Percentiles rank a stretch among this genome's conserved stretches.
Conservation (phyloP, 2,888 invertebrate genomes). For the Harpagoxenus sublaevis region DNA sequence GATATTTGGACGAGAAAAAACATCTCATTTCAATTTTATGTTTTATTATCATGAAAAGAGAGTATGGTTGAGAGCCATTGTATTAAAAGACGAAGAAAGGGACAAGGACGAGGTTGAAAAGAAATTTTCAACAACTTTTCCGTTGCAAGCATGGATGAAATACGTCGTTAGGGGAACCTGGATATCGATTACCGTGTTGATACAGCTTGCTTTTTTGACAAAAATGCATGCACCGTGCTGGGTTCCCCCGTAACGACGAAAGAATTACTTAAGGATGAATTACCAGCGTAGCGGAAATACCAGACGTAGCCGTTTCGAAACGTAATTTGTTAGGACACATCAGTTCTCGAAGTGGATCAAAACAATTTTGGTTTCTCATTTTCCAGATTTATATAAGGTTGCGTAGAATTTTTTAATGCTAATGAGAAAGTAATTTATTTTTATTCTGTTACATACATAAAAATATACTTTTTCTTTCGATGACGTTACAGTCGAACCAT, state of each 20-base stretch:
- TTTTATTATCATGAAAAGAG: background rate
- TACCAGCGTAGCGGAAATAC: slow-evolving; percentile 48
- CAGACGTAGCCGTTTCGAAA: slow-evolving; percentile 41
- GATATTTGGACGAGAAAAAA: background rate
- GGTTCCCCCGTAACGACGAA: background rate
- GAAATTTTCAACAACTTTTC: slow-evolving; percentile 27
- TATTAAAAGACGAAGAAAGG: slow-evolving; percentile 28
- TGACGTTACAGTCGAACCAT: background rate
- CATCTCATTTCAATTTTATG: slow-evolving; percentile 11
- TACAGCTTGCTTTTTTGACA: background rate
- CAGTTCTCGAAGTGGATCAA: slow-evolving; percentile 16
- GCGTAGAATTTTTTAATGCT: background rate
- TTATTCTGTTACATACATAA: background rate
- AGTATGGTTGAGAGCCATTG: slow-evolving; percentile 33
- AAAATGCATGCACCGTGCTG: background rate
- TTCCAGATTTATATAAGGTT: background rate
- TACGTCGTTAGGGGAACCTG: background rate
- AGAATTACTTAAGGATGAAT: slow-evolving; percentile 14
- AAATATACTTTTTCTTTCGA: background rate
- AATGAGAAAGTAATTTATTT: background rate
- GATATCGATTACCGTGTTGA: background rate
- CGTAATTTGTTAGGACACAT: background rate
- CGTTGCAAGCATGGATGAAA: background rate
- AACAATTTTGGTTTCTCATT: background rate
- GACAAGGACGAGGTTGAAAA: slow-evolving; percentile 34